These are phyloP conservation scores for Dasyornis broadbenti DNA, from an alignment of 2,113 vertebrate species.

Conservation along the genomic window DNA sequence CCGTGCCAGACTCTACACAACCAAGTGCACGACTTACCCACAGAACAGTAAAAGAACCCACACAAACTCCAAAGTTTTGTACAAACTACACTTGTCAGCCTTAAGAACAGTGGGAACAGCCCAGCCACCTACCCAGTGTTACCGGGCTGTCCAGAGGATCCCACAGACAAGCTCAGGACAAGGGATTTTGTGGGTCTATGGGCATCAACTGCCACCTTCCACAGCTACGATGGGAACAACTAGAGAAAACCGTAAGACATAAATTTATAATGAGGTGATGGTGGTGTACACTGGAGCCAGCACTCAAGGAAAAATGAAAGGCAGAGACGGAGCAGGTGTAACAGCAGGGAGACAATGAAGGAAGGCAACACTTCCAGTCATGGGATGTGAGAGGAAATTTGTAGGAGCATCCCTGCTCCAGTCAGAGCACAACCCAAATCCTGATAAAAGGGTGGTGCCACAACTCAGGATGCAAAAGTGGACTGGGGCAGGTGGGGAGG, in stretches of 20 bases:
- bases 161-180: not conserved
- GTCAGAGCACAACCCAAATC: not conserved
- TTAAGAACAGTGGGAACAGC: not conserved
- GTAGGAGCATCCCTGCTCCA: accelerated
- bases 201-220: not conserved
- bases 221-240: not conserved
- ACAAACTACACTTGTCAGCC: not conserved
- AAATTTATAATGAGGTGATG: not conserved
- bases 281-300: not conserved
- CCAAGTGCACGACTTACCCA: not conserved
- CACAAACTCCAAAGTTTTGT: not conserved
- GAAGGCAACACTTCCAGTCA: not conserved
- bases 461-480: not conserved
- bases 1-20: not conserved
- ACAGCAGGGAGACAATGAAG: not conserved
- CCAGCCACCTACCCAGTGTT: not conserved
- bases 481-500: too few relatives aligned
- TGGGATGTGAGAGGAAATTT: accelerated
- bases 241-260: not conserved
- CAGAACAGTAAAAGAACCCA: not conserved
- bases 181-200: not conserved
- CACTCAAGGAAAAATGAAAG: not conserved
- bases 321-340: not conserved
- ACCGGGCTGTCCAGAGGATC: not conserved
- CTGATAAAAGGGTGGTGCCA: not conserved